phyloP scores from a whole-genome alignment of 37 sponge, comb jelly and placozoan genomes.

The Spongia lamella region DNA sequence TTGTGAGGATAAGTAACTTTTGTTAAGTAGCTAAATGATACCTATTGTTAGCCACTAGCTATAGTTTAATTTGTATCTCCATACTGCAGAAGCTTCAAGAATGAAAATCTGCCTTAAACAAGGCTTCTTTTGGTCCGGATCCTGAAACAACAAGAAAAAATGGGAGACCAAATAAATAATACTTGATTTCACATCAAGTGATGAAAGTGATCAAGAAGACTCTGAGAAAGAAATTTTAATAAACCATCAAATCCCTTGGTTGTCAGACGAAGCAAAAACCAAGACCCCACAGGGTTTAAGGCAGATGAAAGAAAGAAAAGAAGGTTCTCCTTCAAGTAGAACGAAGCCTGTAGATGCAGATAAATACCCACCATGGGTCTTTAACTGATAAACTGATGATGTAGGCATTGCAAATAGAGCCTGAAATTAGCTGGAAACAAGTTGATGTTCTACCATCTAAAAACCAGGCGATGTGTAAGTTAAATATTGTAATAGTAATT shows the following conservation, averaged over 20 bases:
- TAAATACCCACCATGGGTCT: too few species aligned
- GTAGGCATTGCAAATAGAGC: too few species aligned
- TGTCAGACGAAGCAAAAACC: background rate
- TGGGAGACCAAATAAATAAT: conserved; percentile 2
- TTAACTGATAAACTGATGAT: too few species aligned
- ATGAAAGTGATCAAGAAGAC: conserved; percentile 19
- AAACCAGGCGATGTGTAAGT: too few species aligned
- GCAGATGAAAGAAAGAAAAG: background rate
- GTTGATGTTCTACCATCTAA: too few species aligned
- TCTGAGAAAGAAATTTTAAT: background rate
- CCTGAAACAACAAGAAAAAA: background rate
- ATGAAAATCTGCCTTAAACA: background rate
- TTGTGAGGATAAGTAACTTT: conserved; percentile 6
- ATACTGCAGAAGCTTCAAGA: conserved; percentile 18
- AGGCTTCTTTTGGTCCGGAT: background rate
- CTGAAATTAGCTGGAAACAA: too few species aligned
- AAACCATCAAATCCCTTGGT: conserved; percentile 14
- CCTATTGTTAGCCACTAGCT: too few species aligned
- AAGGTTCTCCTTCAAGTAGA: background rate
- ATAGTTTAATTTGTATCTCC: too few species aligned
- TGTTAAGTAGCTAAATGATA: background rate
- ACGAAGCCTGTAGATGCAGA: too few species aligned
- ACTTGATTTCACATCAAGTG: conserved; percentile 13
- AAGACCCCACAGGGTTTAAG: conserved; percentile 10
- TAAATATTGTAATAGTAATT: too few species aligned